Evolutionary conservation across 1,140 invertebrate species (phyloP).

Genomic region (Caenorhabditis latens): DNA sequence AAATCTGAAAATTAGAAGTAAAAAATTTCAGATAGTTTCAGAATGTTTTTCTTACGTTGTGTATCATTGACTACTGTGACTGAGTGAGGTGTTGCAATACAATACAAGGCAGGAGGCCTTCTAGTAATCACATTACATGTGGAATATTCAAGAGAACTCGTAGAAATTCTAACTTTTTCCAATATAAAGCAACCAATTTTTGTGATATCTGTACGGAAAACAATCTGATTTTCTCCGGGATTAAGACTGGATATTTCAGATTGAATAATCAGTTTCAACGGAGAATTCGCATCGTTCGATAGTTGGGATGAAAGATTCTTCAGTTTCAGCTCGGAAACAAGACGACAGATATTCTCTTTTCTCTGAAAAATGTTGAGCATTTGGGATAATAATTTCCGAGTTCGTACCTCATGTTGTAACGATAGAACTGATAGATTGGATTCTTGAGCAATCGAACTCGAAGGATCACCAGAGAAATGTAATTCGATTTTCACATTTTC

Average conservation of each 20-base stretch:
- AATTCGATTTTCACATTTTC: slow-evolving; percentile 20
- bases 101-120: slow-evolving; percentile 49
- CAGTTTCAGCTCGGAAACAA: slow-evolving; percentile 21
- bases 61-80: slow-evolving; percentile 42
- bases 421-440: slow-evolving; percentile 27
- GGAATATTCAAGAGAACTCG: background rate
- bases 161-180: background rate
- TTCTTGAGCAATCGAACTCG: slow-evolving; percentile 14
- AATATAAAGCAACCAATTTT: slow-evolving; percentile 33
- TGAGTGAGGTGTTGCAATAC: slow-evolving; percentile 63
- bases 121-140: slow-evolving; percentile 1
- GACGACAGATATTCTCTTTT: slow-evolving; percentile 33
- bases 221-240: background rate
- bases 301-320: background rate
- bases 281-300: background rate
- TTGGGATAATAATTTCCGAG: background rate
- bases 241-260: background rate
- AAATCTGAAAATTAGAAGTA: slow-evolving; percentile 52
- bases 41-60: slow-evolving; percentile 13
- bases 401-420: background rate
- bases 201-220: slow-evolving; percentile 27
- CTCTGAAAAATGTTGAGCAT: background rate
- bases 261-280: background rate
- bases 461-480: background rate
- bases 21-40: background rate